Base-by-base conservation (phyloP, 2,888 invertebrate genomes). In the Tenthredo scrophulariae region DNA sequence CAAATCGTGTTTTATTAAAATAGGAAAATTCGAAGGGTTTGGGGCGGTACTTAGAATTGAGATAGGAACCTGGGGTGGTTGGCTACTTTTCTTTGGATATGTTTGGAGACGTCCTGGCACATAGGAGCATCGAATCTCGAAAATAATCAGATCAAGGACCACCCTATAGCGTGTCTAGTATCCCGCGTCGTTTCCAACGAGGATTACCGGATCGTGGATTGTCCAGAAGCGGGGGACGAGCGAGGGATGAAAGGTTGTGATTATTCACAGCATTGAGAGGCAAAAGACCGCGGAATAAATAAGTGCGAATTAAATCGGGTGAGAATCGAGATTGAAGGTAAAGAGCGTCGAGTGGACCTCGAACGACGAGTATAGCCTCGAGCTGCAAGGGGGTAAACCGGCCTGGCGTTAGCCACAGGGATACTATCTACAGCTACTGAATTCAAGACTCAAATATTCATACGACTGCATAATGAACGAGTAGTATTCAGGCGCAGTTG, bases 391-490 rank as follows among this genome's bases (percentile, higher is more conserved):
- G 43, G 22, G 72, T 37, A 29, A n/a, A 29, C 33, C 26, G 72
- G 40, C 72, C 67, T 70, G 72, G 72, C 43, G 74, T 37, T 22
- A 54, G 18, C 77, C 33, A 54, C 54, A 54, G 54, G 54, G 43
- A 85, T 62, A 80, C 40, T 84, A 80, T 67, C 84, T 62, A 70
- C 85, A 65, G 77, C 65, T 86, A 83, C 85, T 79, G 86, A 87
- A 88, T 87, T 88, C 87, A 85, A 85, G 85, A 85, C 89, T 91
- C 87, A 90, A 90, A 90, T 91, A 90, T 90, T 90, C 90, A 90
- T 90, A 90, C 88, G 88, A 90, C 87, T 89, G 89, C 88, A 90
- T 90, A 91, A 90, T 89, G 88, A 91, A 91, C 88, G 89, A 88
- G 88, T 85, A 86, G 88, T 85, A 87, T 87, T 87, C 86, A 72